Percentiles rank a stretch among this genome's conserved stretches.
These are phyloP conservation scores for Carapus acus DNA, from an alignment of 2,797 vertebrate genomes.

Conservation along the genomic window DNA sequence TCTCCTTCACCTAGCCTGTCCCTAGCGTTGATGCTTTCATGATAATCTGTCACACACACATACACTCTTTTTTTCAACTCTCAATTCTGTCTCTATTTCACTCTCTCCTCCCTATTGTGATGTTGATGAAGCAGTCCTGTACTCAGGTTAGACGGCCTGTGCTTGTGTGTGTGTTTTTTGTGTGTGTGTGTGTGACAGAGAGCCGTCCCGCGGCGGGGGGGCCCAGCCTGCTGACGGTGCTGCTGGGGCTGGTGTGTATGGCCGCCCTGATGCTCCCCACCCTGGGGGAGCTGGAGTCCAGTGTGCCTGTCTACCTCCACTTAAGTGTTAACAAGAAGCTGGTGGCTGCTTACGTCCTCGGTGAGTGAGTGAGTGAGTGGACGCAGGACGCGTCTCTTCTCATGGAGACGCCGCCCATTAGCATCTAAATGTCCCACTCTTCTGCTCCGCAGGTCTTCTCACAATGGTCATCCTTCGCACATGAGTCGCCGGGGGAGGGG, in stretches of 20 bases:
- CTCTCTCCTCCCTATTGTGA: too few relatives aligned
- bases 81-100: too few relatives aligned
- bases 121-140: too few relatives aligned
- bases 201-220: slow-evolving; percentile 84
- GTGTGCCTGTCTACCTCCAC: slow-evolving; percentile 99
- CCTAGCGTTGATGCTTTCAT: too few relatives aligned
- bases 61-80: too few relatives aligned
- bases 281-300: slow-evolving; percentile 91
- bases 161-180: slow-evolving; percentile 9
- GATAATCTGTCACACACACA: too few relatives aligned
- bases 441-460: slow-evolving; percentile 82
- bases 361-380: slow-evolving; percentile 72
- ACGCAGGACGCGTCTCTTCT: too few relatives aligned
- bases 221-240: slow-evolving; percentile 92
- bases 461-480: slow-evolving; percentile 98
- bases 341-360: slow-evolving; percentile 99
- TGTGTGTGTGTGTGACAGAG: slow-evolving; percentile 68
- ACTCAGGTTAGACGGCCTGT: too few relatives aligned
- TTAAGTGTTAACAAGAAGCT: slow-evolving; percentile 99
- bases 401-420: too few relatives aligned
- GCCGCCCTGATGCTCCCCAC: slow-evolving; percentile 97
- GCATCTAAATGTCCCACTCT: neutral
- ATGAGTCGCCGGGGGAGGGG: slow-evolving; percentile 66
- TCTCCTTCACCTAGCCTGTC: too few relatives aligned
- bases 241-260: slow-evolving; percentile 92